Percentiles rank a stretch among this genome's conserved stretches.
These are phyloP conservation scores for Agelastica alni DNA, from an alignment of 2,888 invertebrate species.

Conservation along the genomic window DNA sequence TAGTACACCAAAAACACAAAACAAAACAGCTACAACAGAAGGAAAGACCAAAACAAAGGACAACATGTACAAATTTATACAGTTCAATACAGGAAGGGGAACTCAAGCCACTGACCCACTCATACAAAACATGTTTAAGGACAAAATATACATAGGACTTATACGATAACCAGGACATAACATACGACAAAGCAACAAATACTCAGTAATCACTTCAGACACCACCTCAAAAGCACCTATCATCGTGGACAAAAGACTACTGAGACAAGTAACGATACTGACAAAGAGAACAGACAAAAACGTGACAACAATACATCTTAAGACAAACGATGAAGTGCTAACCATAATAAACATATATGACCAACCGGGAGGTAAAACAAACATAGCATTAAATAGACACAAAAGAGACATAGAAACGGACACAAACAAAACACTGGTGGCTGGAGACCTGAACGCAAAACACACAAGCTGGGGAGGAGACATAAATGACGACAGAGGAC, in stretches of 20 bases:
- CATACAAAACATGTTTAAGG: background rate
- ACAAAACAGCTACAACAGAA: background rate
- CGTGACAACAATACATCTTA: background rate
- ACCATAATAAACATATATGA: conserved; percentile 1
- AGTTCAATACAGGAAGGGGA: background rate
- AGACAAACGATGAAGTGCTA: background rate
- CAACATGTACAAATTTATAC: background rate
- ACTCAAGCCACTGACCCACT: background rate
- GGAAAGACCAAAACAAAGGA: background rate
- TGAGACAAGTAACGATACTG: background rate
- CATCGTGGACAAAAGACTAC: background rate
- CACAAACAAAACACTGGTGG: background rate
- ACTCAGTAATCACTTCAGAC: background rate
- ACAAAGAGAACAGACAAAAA: background rate
- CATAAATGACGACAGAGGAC: conserved; percentile 2
- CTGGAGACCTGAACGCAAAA: conserved; percentile 15
- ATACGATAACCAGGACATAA: background rate
- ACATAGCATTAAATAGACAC: conserved; percentile 22
- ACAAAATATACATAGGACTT: background rate
- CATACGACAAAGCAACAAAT: background rate
- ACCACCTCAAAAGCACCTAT: background rate
- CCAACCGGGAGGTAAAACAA: background rate
- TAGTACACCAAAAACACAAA: background rate
- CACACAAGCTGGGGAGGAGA: conserved; percentile 9
- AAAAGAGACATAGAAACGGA: background rate